Evolutionary conservation across 2,113 vertebrate species (phyloP).

Genomic region (Cromileptes altivelis): DNA sequence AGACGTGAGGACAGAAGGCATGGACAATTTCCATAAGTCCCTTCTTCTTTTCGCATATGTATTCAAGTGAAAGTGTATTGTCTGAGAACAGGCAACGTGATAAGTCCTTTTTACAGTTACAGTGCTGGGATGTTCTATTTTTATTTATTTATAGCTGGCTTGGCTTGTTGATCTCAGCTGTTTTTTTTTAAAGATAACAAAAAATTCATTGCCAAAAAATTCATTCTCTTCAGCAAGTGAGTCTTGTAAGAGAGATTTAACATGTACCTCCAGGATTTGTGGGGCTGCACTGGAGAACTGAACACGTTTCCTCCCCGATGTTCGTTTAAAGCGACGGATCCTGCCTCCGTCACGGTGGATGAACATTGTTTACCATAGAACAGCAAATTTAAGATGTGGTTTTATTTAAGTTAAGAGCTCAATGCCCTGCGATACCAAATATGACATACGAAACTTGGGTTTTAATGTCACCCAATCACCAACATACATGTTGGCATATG

Average conservation of each 20-base stretch:
- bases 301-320: conserved; percentile 15
- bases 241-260: conserved; percentile 33
- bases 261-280: conserved; percentile 26
- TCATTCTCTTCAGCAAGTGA: not conserved
- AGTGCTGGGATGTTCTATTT: conserved; percentile 12
- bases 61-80: conserved; percentile 38
- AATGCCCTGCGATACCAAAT: not conserved
- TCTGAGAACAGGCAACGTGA: conserved; percentile 35
- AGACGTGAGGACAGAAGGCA: conserved; percentile 39
- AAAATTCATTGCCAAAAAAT: conserved; percentile 20
- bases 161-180: conserved; percentile 9
- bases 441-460: not conserved
- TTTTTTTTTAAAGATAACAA: too few relatives aligned
- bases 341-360: not conserved
- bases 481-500: too few relatives aligned
- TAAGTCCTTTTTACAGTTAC: conserved; percentile 32
- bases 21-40: conserved; percentile 54
- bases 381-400: not conserved
- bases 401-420: not conserved
- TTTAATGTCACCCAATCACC: not conserved
- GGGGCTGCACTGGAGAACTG: not conserved
- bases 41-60: conserved; percentile 32
- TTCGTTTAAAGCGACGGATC: conserved; percentile 15
- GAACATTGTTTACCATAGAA: conserved; percentile 13
- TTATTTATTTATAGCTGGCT: not conserved